Evolutionary conservation across 1,140 invertebrate genomes (phyloP), one percentile per base, ranked within the genome.

Genomic region (Andrena cerasifolii): DNA sequence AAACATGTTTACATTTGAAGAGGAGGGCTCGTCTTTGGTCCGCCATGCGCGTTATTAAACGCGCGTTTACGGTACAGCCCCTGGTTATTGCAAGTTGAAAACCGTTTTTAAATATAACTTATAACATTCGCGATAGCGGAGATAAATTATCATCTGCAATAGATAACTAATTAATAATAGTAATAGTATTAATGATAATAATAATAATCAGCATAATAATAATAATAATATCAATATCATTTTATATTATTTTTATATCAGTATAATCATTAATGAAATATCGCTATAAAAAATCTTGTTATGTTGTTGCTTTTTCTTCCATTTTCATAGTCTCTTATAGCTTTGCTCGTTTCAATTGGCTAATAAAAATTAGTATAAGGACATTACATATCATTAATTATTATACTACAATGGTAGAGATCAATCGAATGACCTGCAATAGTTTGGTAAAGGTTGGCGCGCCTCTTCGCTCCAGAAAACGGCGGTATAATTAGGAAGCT

Each of bases 391-490:
- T 78, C 58, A 36, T 82, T 85, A 82, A 88, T 82, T 88, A 84
- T 87, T 89, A 90, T 87, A 75, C 84, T 91, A 91, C 76, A 90
- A 90, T 91, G 86, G 87, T 91, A 90, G 90, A 92, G 90, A 92
- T 92, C 90, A 91, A 88, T 73, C 75, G 67, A 90, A 89, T 90
- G 88, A 90, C 84, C 88, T 86, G 84, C 78, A 78, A 88, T 88
- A 86, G 87, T 92, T 91, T 91, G 90, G 89, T 91, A 90, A 89
- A 88, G 84, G 67, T 84, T 73, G 36, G 28, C 62, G 78, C 65
- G 78, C 21, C 43, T 28, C 73, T 84, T 85, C 83, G 83, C 84
- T 71, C 56, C 61, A 43, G 79, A 82, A 85, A 80, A 78, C 71
- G 24, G 16, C 18, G 7, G 18, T 21, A 53, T 21, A 33, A 53